Base-by-base conservation (phyloP, 2,888 invertebrate genomes). In the Diarsia dahlii region DNA sequence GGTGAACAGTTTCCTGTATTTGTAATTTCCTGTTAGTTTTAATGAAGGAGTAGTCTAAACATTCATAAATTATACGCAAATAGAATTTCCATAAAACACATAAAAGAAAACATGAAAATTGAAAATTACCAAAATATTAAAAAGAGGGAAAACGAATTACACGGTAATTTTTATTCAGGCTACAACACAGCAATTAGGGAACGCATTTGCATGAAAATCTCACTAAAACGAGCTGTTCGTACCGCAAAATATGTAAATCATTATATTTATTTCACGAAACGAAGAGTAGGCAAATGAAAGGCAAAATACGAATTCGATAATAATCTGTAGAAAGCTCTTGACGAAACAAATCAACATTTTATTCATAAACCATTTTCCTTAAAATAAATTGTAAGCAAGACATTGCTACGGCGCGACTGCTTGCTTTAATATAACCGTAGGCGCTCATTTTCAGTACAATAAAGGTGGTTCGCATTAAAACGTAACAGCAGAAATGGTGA, bases 371-470 rank as follows among this genome's bases (percentile, higher is more conserved):
- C 50, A 82, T 78, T 83, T 84, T 84, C 89, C 90, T 92, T 73
- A 67, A 66, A 76, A 76, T 82, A 88, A 89, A 85, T 85, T 74
- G 74, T 77, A 80, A 78, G 86, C 84, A 88, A 88, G 69, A 76
- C 67, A 78, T 84, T 79, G 72, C 78, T 62, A 67, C 73, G 77
- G 74, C 60, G 74, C 77, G 68, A 80, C 73, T 72, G 78, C 88
- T 91, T 92, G 93, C 93, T 88, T 78, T 87, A 79, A 89, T 82
- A 85, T 88, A 88, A 85, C 84, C 74, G 78, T 86, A 93, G 94
- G 93, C 93, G 92, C 88, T 88, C 78, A 87, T 87, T 89, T 84
- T 82, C 83, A 86, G 84, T 81, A 81, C 84, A 84, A 82, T 89
- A 87, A 86, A 87, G 79, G 86, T 87, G 82, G 77, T 83, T 87